Percentiles rank a stretch among this genome's conserved stretches.
phyloP scores from a whole-genome alignment of 2,113 vertebrate species.

The Heterochromis multidens region DNA sequence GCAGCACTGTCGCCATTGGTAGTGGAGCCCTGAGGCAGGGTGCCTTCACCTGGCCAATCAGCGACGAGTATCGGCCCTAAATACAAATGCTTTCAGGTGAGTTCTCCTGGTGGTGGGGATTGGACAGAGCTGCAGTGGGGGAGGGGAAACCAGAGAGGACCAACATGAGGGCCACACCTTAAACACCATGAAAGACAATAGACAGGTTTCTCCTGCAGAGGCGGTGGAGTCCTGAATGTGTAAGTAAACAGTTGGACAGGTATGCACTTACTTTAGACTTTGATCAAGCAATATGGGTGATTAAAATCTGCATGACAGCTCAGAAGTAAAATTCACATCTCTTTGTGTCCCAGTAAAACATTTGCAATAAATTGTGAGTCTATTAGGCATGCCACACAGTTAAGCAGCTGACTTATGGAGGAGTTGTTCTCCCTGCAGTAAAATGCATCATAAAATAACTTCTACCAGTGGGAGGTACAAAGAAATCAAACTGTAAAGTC shows the following conservation, averaged over 20 bases:
- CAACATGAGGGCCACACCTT: slow-evolving; percentile 70
- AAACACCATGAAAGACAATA: slow-evolving; percentile 59
- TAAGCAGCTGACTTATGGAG: slow-evolving; percentile 13
- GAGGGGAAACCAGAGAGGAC: slow-evolving; percentile 57
- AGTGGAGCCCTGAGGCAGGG: slow-evolving; percentile 58
- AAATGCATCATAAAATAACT: slow-evolving; percentile 29
- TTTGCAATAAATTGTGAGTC: slow-evolving; percentile 7
- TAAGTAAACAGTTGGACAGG: slow-evolving; percentile 55
- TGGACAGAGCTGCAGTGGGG: slow-evolving; percentile 53
- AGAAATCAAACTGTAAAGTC: slow-evolving; percentile 33
- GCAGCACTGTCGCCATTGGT: slow-evolving; percentile 71
- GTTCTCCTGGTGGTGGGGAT: slow-evolving; percentile 50
- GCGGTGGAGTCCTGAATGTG: slow-evolving; percentile 39
- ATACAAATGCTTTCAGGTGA: slow-evolving; percentile 81
- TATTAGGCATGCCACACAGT: slow-evolving; percentile 12
- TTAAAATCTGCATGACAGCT: slow-evolving; percentile 16
- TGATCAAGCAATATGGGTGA: slow-evolving; percentile 45
- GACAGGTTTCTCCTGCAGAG: slow-evolving; percentile 60
- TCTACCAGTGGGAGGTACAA: slow-evolving; percentile 9
- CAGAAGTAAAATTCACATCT: slow-evolving; percentile 29
- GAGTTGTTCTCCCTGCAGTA: slow-evolving; percentile 14
- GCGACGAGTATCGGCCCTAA: slow-evolving; percentile 27
- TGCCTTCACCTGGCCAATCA: slow-evolving; percentile 73
- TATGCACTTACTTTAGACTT: slow-evolving; percentile 61
- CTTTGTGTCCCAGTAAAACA: slow-evolving; percentile 18